Evolutionary conservation across 2,797 vertebrate species (phyloP), one percentile per base, ranked within the genome.

Genomic region (Cyclura pinguis): DNA sequence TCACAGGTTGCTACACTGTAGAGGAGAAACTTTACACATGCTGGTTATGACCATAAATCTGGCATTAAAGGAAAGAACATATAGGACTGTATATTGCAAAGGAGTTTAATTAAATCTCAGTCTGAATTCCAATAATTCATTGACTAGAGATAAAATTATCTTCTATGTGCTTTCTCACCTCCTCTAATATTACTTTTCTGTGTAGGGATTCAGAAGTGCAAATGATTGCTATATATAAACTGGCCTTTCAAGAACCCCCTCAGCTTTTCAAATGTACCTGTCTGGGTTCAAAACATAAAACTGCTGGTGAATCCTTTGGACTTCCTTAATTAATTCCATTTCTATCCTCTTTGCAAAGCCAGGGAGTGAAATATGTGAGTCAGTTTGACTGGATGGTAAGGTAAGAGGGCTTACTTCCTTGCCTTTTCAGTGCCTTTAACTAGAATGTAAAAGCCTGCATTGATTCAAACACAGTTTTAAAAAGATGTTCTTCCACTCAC

Each of bases 101-200:
- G 6, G 81, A 72, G 1, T 84, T 90, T 90, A 90, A 92, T 80
- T 91, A 91, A 94, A 88, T 13, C 59, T n/a, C 6, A 78, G 80
- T 87, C 87, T 88, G 32, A 1, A 88, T 86, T 89, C 2, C 16
- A 86, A 86, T 86, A 90, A 42, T 84, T 84, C 82, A 89, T 85
- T 82, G 9, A 73, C 77, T 6, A 57, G 52, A 74, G 42, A 32
- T 86, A 82, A 0, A 78, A 0, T 88, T 88, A 57, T 69, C 73
- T 67, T 50, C 50, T 67, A 85, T n/a, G 62, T 1, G 86, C 64
- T 38, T 55, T 78, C 14, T 22, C 42, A 64, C 24, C 80, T 89
- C n/a, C 32, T 10, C 78, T 91, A 92, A 81, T 73, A n/a, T 38
- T 86, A 5, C 1, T 90, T 90, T 77, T 57, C 42, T 67, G 6